Percentiles rank a stretch among this genome's conserved stretches.
Conservation (phyloP, 2,113 vertebrate species). For the Plectropomus leopardus region DNA sequence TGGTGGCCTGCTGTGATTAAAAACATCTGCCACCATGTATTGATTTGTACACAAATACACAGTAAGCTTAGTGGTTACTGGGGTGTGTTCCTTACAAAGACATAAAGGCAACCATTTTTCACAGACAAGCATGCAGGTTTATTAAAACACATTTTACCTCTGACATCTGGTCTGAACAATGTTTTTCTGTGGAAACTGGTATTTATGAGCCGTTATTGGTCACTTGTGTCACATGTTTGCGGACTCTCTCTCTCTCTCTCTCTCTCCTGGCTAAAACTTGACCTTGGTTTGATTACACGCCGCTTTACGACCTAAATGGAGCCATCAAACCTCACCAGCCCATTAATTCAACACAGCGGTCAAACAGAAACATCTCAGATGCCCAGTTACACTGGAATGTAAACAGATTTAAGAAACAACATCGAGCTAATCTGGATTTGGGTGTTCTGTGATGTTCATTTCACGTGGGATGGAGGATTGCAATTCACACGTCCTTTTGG, state of each 20-base stretch:
- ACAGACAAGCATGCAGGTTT: neutral
- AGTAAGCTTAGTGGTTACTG: neutral
- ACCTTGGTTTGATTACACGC: constrained; percentile 19
- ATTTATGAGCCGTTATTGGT: neutral
- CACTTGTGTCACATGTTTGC: neutral
- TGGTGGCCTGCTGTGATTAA: too few relatives aligned
- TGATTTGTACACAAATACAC: neutral
- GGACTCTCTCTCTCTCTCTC: neutral
- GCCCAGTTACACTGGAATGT: neutral
- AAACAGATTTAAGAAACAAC: constrained; percentile 7
- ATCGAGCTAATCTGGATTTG: neutral
- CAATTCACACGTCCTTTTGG: neutral
- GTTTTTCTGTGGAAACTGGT: neutral
- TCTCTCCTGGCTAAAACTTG: neutral
- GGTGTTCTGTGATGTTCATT: neutral
- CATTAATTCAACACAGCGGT: constrained; percentile 1
- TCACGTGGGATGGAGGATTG: neutral
- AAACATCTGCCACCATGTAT: too few relatives aligned
- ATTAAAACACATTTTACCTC: neutral
- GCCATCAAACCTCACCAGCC: neutral
- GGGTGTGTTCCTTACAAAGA: neutral
- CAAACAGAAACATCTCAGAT: neutral
- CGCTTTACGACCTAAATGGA: neutral
- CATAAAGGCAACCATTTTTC: neutral
- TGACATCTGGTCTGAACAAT: neutral